Evolutionary conservation across 2,113 vertebrate genomes (phyloP).

Genomic region (Acinonyx jubatus): DNA sequence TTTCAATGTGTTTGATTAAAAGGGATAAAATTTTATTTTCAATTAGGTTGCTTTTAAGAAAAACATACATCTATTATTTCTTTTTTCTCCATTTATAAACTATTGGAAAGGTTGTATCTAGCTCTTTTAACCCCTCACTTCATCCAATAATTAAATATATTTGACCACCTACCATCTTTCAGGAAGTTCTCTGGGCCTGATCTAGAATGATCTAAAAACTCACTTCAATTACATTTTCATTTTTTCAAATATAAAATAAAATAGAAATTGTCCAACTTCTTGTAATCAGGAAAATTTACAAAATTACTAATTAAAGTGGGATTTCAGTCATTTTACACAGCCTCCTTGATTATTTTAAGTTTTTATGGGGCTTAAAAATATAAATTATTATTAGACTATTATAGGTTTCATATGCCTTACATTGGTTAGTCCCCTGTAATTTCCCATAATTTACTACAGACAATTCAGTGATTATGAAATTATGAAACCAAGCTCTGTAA

Average conservation of each 20-base stretch:
- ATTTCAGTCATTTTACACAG: conserved; percentile 11
- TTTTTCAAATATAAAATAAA: conserved; percentile 35
- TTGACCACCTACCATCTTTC: not conserved
- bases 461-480: conserved; percentile 54
- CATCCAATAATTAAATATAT: not conserved
- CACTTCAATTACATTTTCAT: not conserved
- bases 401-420: conserved; percentile 32
- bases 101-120: not conserved
- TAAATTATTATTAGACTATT: conserved; percentile 22
- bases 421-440: not conserved
- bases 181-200: not conserved
- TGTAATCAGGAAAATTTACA: conserved; percentile 21
- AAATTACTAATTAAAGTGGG: conserved; percentile 49
- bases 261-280: conserved; percentile 22
- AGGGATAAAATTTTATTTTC: conserved; percentile 6
- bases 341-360: conserved; percentile 27
- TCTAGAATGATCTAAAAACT: conserved; percentile 22
- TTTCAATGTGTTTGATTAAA: not conserved
- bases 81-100: not conserved
- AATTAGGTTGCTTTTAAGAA: not conserved
- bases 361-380: conserved; percentile 43
- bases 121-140: not conserved
- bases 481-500: conserved; percentile 11
- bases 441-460: conserved; percentile 45
- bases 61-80: not conserved